Base-by-base conservation (phyloP, 2,888 invertebrate genomes). In the Tetranychus truncatus region DNA sequence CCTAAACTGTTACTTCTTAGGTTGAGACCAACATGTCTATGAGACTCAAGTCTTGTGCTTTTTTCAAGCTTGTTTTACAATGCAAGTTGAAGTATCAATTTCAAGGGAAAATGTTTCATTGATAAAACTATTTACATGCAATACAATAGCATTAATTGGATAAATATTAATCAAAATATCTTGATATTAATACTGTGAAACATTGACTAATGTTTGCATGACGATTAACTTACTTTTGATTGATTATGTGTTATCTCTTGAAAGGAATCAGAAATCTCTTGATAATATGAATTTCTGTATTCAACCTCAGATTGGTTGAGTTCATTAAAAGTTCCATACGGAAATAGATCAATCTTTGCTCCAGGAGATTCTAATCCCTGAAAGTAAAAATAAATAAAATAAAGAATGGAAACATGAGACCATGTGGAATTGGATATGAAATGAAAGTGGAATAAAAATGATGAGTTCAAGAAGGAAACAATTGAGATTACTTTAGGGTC, bases 361-460 rank as follows among this genome's bases (percentile, higher is more conserved):
- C 69, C 69, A 7, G 69, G 69, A 6, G 69, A 69, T 20, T 24
- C 20, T 18, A 69, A 21, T 24, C 69, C 69, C 69, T 69, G 69
- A 6, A 66, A 66, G 15, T 20, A 66, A 11, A 11, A 69, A 9
- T 15, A 69, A 20, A 69, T 20, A 4, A 21, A 69, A 69, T 24
- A 69, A 15, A 55, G 11, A 55, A 7, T 3, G 5, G 15, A 55
- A 55, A 55, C 55, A 15, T 55, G 34, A 34, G 5, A 34, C 34
- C 4, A 34, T 34, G 34, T 34, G 34, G 34, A 34, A 34, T 34
- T 34, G 34, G 34, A 34, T 34, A 34, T 5, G 34, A 34, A 34
- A 34, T 34, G 34, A 34, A 34, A 34, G 3, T 34, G 34, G 34
- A 34, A 34, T 34, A 34, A 34, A 34, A 34, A 55, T 55, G 55